Conservation (phyloP, 2,797 vertebrate species). For the Percopsis omiscomaycus region DNA sequence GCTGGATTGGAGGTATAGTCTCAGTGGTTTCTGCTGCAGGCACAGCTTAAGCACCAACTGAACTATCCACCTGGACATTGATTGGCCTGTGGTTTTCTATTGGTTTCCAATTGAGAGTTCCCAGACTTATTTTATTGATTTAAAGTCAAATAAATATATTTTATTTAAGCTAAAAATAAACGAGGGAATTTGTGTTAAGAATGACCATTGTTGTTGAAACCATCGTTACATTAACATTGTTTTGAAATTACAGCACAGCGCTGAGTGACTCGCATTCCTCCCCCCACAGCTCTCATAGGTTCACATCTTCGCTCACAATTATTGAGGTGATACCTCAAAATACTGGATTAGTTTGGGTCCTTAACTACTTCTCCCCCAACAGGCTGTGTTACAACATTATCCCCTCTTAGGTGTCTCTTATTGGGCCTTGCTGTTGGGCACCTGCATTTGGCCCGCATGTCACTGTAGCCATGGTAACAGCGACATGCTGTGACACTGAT, state of each 20-base stretch:
- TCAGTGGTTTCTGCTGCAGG: conserved; percentile 4
- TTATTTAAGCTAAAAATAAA: too few relatives aligned
- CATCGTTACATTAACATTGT: too few relatives aligned
- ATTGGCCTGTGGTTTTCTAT: too few relatives aligned
- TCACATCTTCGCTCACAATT: neutral
- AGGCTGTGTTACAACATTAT: conserved; percentile 73
- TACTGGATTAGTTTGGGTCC: neutral
- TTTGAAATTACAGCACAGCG: too few relatives aligned
- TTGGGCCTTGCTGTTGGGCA: conserved; percentile 76
- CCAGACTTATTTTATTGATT: too few relatives aligned
- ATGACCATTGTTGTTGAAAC: too few relatives aligned
- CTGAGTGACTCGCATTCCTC: too few relatives aligned
- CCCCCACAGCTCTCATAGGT: neutral
- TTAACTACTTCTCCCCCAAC: conserved; percentile 31
- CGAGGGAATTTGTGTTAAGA: too few relatives aligned
- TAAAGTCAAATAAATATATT: too few relatives aligned
- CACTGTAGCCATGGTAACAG: conserved; percentile 79
- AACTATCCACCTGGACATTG: too few relatives aligned
- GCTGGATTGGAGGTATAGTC: conserved; percentile 32
- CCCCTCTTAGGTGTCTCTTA: conserved; percentile 73
- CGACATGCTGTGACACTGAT: conserved; percentile 66
- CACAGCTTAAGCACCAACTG: neutral
- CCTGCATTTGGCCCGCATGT: conserved; percentile 73
- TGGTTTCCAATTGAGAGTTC: too few relatives aligned
- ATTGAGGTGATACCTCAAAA: too few relatives aligned